A percentile compares a stretch with the other conserved stretches of the same genome.
Conservation (phyloP, 2,113 vertebrate species). For the Alligator sinensis region DNA sequence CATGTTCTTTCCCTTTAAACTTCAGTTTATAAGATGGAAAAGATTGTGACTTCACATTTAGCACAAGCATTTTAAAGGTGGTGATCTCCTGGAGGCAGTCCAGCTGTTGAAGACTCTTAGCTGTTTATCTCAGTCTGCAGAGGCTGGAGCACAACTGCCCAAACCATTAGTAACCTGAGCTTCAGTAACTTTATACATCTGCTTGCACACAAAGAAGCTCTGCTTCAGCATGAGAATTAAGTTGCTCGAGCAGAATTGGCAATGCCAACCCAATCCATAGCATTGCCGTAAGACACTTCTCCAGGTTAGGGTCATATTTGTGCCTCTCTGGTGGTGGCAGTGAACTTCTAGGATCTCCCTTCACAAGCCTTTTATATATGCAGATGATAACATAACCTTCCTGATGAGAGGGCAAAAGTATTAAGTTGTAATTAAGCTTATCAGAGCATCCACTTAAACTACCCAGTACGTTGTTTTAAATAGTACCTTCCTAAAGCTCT, state of each 20-base stretch:
- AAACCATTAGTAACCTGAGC: neutral
- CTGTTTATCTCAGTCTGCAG: fast-evolving
- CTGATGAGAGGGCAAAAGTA: neutral
- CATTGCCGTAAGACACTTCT: neutral
- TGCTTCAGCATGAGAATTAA: neutral
- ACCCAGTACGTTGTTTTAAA: too few species aligned
- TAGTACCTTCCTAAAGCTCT: neutral
- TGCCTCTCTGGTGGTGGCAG: fast-evolving
- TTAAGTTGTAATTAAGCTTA: neutral
- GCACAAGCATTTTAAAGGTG: fast-evolving
- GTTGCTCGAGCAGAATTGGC: fast-evolving
- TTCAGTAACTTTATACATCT: fast-evolving
- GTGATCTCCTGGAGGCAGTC: neutral
- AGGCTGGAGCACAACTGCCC: neutral
- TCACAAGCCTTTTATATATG: neutral
- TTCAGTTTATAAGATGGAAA: neutral
- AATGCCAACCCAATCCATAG: neutral
- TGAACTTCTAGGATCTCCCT: neutral
- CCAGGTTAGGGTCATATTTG: fast-evolving
- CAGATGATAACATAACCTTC: neutral
- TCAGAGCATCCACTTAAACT: neutral
- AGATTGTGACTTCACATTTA: fast-evolving
- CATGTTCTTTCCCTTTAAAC: neutral
- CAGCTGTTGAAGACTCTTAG: fast-evolving
- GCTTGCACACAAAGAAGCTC: fast-evolving